Conservation (phyloP, 2,797 vertebrate species). For the Brachymystax lenok region DNA sequence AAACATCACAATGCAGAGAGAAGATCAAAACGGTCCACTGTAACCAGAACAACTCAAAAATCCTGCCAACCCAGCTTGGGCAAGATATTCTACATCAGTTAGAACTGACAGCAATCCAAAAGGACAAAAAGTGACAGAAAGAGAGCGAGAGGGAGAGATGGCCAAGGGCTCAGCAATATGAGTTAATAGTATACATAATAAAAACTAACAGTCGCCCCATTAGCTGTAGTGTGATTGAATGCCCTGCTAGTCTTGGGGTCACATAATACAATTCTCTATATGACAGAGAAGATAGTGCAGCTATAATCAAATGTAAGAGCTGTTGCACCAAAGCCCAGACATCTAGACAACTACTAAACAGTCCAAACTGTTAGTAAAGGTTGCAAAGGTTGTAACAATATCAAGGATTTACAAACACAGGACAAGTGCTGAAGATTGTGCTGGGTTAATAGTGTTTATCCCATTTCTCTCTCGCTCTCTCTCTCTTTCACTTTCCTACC, state of each 20-base stretch:
- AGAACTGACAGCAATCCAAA: constrained; percentile 43
- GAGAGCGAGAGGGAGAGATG: not conserved
- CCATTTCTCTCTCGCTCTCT: constrained; percentile 26
- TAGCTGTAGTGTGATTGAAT: not conserved
- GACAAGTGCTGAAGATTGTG: constrained; percentile 42
- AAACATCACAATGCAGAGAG: constrained; percentile 45
- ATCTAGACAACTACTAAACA: not conserved
- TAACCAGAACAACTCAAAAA: constrained; percentile 35
- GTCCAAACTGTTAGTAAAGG: not conserved
- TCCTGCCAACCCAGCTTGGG: constrained; percentile 26
- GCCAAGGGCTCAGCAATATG: not conserved
- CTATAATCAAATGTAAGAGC: not conserved
- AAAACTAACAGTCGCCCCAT: not conserved
- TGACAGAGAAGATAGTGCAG: constrained; percentile 1
- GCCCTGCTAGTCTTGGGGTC: not conserved
- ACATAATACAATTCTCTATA: not conserved
- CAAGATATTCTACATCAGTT: constrained; percentile 40
- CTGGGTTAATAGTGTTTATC: constrained; percentile 44
- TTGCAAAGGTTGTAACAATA: not conserved
- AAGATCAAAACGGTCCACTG: constrained; percentile 46
- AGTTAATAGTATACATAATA: not conserved
- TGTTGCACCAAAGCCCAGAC: not conserved
- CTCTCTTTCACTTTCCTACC: constrained; percentile 25
- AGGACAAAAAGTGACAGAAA: constrained; percentile 30
- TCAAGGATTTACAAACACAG: constrained; percentile 23